phyloP scores from a whole-genome alignment of 2,888 invertebrate species.

The Dermolepida albohirtum region DNA sequence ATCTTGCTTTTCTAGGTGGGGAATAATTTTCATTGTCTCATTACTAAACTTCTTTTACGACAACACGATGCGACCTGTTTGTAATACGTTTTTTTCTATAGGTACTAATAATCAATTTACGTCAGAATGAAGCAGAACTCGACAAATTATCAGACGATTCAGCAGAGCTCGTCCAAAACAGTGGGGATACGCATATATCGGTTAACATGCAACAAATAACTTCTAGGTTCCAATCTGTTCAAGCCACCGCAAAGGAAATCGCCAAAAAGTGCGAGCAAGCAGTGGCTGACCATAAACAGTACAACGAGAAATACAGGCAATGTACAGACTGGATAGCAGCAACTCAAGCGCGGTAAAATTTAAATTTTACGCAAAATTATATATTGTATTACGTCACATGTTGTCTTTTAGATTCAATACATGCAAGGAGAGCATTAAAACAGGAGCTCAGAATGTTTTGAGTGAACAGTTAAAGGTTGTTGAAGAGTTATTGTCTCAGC shows the following conservation, averaged over 20 bases:
- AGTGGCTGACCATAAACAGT: constrained; percentile 82
- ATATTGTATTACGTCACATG: constrained; percentile 43
- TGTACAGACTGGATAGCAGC: constrained; percentile 84
- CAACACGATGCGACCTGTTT: constrained; percentile 11
- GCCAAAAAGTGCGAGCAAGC: constrained; percentile 93
- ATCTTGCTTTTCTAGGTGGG: constrained; percentile 37
- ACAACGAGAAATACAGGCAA: constrained; percentile 85
- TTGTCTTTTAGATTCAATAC: constrained; percentile 70
- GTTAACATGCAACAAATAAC: constrained; percentile 91
- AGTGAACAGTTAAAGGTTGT: constrained; percentile 76
- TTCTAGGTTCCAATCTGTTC: constrained; percentile 89
- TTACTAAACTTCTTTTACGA: constrained; percentile 27
- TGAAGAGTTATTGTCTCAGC: constrained; percentile 80
- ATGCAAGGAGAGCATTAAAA: constrained; percentile 73
- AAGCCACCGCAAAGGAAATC: constrained; percentile 89
- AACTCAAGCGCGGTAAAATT: constrained; percentile 75
- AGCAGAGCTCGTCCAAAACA: constrained; percentile 85
- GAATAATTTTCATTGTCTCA: constrained; percentile 38
- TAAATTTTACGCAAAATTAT: not conserved
- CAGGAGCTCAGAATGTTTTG: constrained; percentile 76
- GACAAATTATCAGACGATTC: constrained; percentile 89
- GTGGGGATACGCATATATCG: constrained; percentile 87
- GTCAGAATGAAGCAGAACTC: constrained; percentile 87
- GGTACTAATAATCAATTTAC: constrained; percentile 81
- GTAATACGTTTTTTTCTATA: constrained; percentile 62